These are phyloP conservation scores for Mythimna albipuncta DNA, from an alignment of 2,888 invertebrate species.

Conservation along the genomic window DNA sequence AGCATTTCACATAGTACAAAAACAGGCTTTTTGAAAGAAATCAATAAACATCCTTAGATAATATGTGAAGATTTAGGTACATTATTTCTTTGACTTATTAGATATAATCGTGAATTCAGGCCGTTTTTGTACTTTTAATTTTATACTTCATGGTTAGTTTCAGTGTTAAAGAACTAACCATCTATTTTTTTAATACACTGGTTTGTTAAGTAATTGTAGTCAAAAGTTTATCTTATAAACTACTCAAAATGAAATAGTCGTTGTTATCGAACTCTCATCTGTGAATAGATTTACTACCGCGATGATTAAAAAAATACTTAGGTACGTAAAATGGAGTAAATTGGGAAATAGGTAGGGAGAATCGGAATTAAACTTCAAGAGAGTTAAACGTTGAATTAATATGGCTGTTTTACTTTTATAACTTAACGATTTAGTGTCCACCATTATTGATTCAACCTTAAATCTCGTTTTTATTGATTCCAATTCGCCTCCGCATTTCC, in stretches of 20 bases:
- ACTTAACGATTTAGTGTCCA: neutral
- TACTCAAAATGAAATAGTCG: conserved; percentile 13
- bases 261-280: conserved; percentile 23
- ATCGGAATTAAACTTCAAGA: neutral
- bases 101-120: conserved; percentile 34
- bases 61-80: conserved; percentile 29
- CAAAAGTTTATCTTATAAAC: conserved; percentile 47
- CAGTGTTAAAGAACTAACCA: conserved; percentile 42
- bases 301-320: neutral
- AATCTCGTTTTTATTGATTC: neutral
- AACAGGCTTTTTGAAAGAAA: conserved; percentile 51
- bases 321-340: neutral
- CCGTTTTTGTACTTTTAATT: conserved; percentile 63
- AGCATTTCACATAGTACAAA: conserved; percentile 67
- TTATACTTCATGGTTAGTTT: conserved; percentile 44
- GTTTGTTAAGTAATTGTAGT: conserved; percentile 45
- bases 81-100: conserved; percentile 26
- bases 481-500: neutral
- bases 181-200: conserved; percentile 60
- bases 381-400: neutral
- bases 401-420: neutral
- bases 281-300: neutral
- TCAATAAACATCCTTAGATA: conserved; percentile 6
- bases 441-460: neutral
- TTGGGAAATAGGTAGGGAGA: neutral